These are phyloP conservation scores for Pocillopora grandis DNA, from an alignment of 92 coral and sea anemone genomes.

Conservation along the genomic window DNA sequence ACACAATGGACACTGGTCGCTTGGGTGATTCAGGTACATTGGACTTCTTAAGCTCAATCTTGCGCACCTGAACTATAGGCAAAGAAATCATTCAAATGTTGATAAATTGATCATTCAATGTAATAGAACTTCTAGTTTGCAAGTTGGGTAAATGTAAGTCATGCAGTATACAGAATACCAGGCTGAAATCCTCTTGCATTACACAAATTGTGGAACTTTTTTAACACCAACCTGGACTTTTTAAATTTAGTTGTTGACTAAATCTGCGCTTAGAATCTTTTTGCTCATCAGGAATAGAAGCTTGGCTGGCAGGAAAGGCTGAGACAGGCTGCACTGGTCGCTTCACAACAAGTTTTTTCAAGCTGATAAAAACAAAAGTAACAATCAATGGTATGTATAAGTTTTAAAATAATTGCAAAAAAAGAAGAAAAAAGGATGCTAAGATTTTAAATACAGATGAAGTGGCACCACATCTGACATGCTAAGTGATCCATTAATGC, in stretches of 20 bases:
- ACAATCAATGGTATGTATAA: slow-evolving; percentile 1
- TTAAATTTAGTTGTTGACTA: slow-evolving; percentile 20
- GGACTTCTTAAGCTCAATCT: slow-evolving; percentile 22
- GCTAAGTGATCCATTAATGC: no score
- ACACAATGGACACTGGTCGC: slow-evolving; percentile 89
- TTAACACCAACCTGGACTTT: slow-evolving; percentile 3
- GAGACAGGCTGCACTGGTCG: slow-evolving; percentile 97
- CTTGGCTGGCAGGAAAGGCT: slow-evolving; percentile 73
- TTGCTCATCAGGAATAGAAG: slow-evolving; percentile 20
- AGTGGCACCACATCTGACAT: no score
- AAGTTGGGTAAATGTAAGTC: no score
- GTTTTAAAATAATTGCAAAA: background rate
- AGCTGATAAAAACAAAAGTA: slow-evolving; percentile 36
- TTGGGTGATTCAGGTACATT: slow-evolving; percentile 25
- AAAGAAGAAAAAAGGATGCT: background rate
- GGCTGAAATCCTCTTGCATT: background rate
- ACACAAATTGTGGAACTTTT: background rate
- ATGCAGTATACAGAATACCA: no score
- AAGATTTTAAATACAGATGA: no score
- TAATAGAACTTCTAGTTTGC: no score
- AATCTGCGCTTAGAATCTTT: slow-evolving; percentile 45
- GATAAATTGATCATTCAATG: no score
- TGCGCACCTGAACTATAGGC: slow-evolving; percentile 4
- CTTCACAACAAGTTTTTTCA: slow-evolving; percentile 91
- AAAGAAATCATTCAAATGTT: background rate